Evolutionary conservation across 2,113 vertebrate species (phyloP), one percentile per base, ranked within the genome.

Genomic region (Garra rufa): DNA sequence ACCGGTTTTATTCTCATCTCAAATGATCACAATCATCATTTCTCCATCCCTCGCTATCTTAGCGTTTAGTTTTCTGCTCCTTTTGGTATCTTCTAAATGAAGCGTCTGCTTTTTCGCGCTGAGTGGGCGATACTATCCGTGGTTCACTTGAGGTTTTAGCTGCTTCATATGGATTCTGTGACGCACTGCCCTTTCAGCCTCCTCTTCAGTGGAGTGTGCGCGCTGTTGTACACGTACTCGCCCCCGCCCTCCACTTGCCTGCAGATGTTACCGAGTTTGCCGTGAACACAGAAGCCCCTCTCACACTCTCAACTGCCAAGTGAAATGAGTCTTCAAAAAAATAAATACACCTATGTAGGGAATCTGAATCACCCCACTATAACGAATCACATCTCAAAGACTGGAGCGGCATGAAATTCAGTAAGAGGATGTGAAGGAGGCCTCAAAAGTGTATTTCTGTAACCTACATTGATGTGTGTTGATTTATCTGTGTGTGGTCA

Each of bases 241-340:
- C 75, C 67, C 15, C 82, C 76, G 43, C 48, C 44, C 77, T 46
- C 85, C n/a, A 26, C 76, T 83, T 84, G 41, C 26, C 71, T 87
- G 59, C 88, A 90, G 90, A 92, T 88, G 90, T 89, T 90, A 74
- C 65, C 71, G 46, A 85, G 84, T 89, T 88, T 88, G 43, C 44
- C 34, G 50, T 85, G 69, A 93, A 83, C 81, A 95, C 93, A 94
- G 90, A 94, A 91, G 87, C 77, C 86, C 85, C 90, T 94, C 93
- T 94, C 89, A 94, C 83, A 74, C 84, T 67, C 55, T 85, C 88
- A 84, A 89, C 87, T 88, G 85, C 88, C 84, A 82, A 83, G 83
- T 84, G 85, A 76, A 75, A 44, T 38, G 46, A 38, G 48, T 63
- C 61, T 83, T 82, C 13, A 70, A 78, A 61, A 76, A 83, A 85